A percentile compares a stretch with the other conserved stretches of the same genome.
phyloP scores from a whole-genome alignment of 2,888 invertebrate species.

The Heliconius cydno region DNA sequence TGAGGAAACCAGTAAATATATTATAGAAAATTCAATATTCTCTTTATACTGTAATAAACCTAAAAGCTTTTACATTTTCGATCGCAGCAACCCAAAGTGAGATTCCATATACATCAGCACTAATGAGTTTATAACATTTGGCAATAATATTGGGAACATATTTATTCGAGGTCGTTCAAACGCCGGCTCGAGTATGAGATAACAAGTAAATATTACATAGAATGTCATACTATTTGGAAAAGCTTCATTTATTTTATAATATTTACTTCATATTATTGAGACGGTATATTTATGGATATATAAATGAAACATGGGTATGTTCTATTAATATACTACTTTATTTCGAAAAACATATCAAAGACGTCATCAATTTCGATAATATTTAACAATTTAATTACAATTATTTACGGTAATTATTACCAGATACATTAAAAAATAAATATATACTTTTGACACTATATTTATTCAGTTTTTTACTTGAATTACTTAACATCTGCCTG shows the following conservation, averaged over 20 bases:
- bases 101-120: conserved; percentile 32
- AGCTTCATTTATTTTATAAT: not conserved
- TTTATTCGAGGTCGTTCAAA: conserved; percentile 30
- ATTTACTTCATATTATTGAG: not conserved
- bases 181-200: conserved; percentile 9
- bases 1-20: conserved; percentile 5
- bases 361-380: not conserved
- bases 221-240: conserved; percentile 13
- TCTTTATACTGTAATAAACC: conserved; percentile 30
- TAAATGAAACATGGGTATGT: not conserved
- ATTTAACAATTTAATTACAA: not conserved
- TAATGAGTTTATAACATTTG: conserved; percentile 34
- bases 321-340: too few species aligned
- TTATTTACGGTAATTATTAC: not conserved
- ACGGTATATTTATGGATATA: not conserved
- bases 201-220: conserved; percentile 20
- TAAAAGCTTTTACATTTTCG: conserved; percentile 40
- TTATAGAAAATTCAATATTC: conserved; percentile 5
- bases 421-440: not conserved
- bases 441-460: not conserved
- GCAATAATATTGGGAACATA: conserved; percentile 30
- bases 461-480: conserved; percentile 18
- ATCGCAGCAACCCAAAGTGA: conserved; percentile 32
- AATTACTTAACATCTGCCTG: conserved; percentile 46
- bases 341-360: not conserved